These are phyloP conservation scores for Anhinga rufa DNA, from an alignment of 2,113 vertebrate species.

Conservation along the genomic window DNA sequence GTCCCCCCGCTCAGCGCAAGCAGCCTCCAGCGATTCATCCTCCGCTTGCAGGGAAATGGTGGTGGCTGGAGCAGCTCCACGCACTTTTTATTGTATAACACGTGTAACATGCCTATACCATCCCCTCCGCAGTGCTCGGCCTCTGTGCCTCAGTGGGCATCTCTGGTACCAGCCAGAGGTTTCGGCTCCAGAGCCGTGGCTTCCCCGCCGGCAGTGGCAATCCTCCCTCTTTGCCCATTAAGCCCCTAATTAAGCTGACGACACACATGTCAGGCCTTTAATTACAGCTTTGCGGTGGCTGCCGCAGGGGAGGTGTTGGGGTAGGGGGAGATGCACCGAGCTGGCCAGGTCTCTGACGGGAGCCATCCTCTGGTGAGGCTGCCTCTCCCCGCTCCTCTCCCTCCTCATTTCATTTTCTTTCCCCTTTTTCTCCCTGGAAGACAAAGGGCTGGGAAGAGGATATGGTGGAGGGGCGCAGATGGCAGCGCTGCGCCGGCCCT, in stretches of 20 bases:
- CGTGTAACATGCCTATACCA: accelerated
- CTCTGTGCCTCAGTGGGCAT: background rate
- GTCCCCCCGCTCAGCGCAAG: accelerated
- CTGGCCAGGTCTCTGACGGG: background rate
- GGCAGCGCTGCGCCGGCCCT: background rate
- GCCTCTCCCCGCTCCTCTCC: background rate
- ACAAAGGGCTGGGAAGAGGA: background rate
- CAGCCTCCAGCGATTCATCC: background rate
- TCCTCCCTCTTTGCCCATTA: background rate
- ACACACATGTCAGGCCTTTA: background rate
- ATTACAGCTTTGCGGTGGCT: background rate
- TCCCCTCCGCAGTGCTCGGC: background rate
- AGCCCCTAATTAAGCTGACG: background rate
- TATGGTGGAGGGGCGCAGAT: accelerated
- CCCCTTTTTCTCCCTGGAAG: background rate
- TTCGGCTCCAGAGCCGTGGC: background rate
- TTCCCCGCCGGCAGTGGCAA: background rate
- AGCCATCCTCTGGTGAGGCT: accelerated
- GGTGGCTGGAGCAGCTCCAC: background rate
- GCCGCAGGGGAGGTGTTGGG: background rate
- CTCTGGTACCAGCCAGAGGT: background rate
- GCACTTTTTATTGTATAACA: background rate
- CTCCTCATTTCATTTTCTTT: background rate
- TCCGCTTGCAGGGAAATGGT: accelerated
- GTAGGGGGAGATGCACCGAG: background rate